Evolutionary conservation across 2,797 vertebrate species (phyloP).

Genomic region (Chaetophractus vellerosus): DNA sequence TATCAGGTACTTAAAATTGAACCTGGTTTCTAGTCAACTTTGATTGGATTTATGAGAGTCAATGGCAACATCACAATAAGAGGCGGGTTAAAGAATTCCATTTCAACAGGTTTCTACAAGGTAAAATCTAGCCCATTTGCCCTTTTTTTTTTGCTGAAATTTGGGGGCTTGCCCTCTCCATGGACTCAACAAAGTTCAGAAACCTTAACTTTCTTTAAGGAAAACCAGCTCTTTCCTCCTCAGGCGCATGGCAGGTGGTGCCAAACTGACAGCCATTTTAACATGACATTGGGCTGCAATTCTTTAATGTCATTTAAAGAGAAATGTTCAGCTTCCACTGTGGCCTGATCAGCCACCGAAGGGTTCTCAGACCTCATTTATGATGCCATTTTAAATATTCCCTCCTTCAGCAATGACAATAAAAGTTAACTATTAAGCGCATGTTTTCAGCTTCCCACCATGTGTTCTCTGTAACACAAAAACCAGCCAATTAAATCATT

Average conservation of each 20-base stretch:
- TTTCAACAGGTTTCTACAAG: not conserved
- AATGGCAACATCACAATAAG: not conserved
- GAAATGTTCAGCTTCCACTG: slow-evolving; percentile 48
- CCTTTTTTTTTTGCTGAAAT: not conserved
- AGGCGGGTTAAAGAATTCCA: not conserved
- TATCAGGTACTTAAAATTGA: not conserved
- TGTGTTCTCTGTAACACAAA: slow-evolving; percentile 81
- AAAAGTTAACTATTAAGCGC: slow-evolving; percentile 91
- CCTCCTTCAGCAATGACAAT: slow-evolving; percentile 83
- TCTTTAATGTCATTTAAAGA: slow-evolving; percentile 67
- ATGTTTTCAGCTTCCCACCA: slow-evolving; percentile 83
- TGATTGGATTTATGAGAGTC: not conserved
- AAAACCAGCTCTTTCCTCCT: not conserved
- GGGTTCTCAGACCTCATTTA: slow-evolving; percentile 73
- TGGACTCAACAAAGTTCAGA: slow-evolving; percentile 19
- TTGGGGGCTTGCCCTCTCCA: not conserved
- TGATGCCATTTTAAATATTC: slow-evolving; percentile 77
- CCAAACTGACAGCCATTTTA: slow-evolving; percentile 48
- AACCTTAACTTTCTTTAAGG: slow-evolving; percentile 8
- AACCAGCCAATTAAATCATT: slow-evolving; percentile 83
- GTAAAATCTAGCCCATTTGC: not conserved
- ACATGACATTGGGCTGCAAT: slow-evolving; percentile 67
- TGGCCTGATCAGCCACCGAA: not conserved
- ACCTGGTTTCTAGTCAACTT: not conserved
- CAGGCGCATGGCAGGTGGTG: not conserved